phyloP scores from a whole-genome alignment of 2,797 vertebrate genomes.

The Labeo calbasu region DNA sequence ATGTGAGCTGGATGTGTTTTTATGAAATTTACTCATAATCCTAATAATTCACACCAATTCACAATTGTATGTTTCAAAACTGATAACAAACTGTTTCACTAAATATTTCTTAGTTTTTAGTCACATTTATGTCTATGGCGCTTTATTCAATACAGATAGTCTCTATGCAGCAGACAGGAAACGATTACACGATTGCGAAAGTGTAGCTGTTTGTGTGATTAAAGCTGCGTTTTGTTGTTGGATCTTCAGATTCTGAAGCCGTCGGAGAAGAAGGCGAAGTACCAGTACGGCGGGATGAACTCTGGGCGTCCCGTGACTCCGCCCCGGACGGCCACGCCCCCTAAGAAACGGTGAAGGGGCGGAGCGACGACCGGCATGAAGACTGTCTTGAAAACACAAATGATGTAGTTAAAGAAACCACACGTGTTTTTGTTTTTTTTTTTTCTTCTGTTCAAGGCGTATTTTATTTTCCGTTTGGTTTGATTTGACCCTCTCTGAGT shows the following conservation, averaged over 20 bases:
- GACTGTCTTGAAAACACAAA: constrained; percentile 54
- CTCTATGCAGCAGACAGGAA: too few species aligned
- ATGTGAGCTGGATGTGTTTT: too few species aligned
- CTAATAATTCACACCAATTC: too few species aligned
- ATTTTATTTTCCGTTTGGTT: neutral
- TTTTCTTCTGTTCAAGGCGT: neutral
- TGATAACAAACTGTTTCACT: too few species aligned
- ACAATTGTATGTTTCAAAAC: too few species aligned
- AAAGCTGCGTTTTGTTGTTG: neutral
- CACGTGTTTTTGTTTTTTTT: neutral
- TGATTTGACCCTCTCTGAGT: neutral
- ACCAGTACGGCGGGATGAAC: constrained; percentile 85
- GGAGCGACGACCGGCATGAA: constrained; percentile 43
- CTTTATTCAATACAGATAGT: too few species aligned
- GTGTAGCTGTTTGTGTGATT: neutral
- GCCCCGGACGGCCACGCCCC: constrained; percentile 81
- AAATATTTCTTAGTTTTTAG: too few species aligned
- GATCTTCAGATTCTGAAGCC: constrained; percentile 81
- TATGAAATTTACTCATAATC: too few species aligned
- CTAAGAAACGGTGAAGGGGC: constrained; percentile 80
- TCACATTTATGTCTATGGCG: too few species aligned
- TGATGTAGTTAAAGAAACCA: constrained; percentile 37
- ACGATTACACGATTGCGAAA: neutral
- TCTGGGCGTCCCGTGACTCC: constrained; percentile 81
- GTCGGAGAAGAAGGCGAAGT: constrained; percentile 86